Conservation (phyloP, 2,113 vertebrate species). For the Cyprinus carpio region DNA sequence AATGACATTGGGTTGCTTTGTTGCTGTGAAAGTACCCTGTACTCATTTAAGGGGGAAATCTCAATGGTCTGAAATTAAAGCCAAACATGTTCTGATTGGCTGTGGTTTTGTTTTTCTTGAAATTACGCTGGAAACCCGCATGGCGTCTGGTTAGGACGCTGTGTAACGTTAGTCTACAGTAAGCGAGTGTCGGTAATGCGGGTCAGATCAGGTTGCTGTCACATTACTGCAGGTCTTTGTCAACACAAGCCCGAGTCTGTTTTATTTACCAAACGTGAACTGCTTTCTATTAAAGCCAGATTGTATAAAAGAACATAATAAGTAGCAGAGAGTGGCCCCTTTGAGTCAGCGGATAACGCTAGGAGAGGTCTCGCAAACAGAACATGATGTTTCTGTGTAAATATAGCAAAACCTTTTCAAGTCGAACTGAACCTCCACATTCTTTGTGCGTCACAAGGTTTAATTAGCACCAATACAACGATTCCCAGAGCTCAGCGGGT, state of each 20-base stretch:
- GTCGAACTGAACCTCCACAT: not conserved
- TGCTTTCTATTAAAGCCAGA: slow-evolving; percentile 23
- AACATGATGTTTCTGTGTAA: not conserved
- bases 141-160: no score
- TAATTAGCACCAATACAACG: not conserved
- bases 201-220: slow-evolving; percentile 27
- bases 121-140: not conserved
- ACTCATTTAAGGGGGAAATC: not conserved
- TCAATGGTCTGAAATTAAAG: not conserved
- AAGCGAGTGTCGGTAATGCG: not conserved
- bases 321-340: slow-evolving; percentile 22
- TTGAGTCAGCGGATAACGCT: not conserved
- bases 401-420: not conserved
- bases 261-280: slow-evolving; percentile 15
- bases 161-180: not conserved
- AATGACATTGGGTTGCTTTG: not conserved
- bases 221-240: slow-evolving; percentile 10
- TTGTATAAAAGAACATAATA: slow-evolving; percentile 11
- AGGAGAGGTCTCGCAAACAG: not conserved
- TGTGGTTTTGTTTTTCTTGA: not conserved
- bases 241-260: slow-evolving; percentile 7
- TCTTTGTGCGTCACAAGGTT: slow-evolving; percentile 11
- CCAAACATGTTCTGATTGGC: no score
- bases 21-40: not conserved
- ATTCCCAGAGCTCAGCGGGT: not conserved